phyloP scores from a whole-genome alignment of 2,113 vertebrate species.

The Nothoprocta perdicaria region DNA sequence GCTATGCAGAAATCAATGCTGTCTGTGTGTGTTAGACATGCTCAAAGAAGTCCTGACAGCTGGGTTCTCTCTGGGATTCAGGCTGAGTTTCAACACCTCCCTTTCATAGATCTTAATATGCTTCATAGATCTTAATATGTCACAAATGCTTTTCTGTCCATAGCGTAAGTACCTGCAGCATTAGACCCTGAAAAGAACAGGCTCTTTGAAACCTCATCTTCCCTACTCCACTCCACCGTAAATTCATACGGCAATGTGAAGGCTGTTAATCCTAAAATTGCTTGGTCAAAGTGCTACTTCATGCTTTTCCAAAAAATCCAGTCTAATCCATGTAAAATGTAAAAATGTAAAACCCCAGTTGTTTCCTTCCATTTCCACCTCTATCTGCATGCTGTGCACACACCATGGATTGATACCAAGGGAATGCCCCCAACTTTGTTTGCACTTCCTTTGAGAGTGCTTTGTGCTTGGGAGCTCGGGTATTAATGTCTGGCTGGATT shows the following conservation, averaged over 20 bases:
- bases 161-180: not conserved
- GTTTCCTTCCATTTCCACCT: not conserved
- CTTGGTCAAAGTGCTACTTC: not conserved
- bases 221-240: not conserved
- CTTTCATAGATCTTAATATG: not conserved
- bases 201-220: not conserved
- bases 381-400: not conserved
- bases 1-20: not conserved
- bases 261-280: not conserved
- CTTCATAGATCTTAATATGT: not conserved
- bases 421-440: not conserved
- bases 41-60: not conserved
- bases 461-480: not conserved
- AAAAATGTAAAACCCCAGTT: not conserved
- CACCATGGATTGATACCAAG: not conserved
- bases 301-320: not conserved
- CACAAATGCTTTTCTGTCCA: not conserved
- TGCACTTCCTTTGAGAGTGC: fast-evolving
- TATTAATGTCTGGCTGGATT: not conserved
- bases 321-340: not conserved
- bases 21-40: not conserved
- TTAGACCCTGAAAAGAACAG: not conserved
- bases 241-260: not conserved
- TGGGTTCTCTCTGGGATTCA: not conserved
- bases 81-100: not conserved